These are phyloP conservation scores for Sesamia inferens DNA, from an alignment of 2,888 invertebrate species.

Conservation along the genomic window DNA sequence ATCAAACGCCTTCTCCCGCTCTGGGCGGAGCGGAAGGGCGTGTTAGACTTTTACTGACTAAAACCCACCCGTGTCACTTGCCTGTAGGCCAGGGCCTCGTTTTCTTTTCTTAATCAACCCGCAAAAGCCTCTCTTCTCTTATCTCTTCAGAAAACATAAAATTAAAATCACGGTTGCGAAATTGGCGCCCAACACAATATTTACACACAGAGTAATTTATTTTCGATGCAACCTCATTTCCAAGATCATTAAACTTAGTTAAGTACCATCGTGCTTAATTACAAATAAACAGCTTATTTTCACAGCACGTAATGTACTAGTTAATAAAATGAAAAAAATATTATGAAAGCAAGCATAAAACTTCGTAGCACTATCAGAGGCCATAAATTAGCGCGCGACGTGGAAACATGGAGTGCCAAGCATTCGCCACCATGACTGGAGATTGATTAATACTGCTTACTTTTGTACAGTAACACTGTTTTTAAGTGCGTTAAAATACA, in stretches of 20 bases:
- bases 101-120: too few species aligned
- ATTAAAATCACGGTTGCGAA: background rate
- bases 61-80: too few species aligned
- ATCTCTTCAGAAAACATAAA: background rate
- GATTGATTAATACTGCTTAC: constrained; percentile 51
- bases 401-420: constrained; percentile 59
- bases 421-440: constrained; percentile 50
- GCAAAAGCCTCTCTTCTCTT: too few species aligned
- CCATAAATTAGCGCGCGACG: constrained; percentile 51
- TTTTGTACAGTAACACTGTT: constrained; percentile 17
- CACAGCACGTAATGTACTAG: constrained; percentile 18
- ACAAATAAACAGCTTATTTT: constrained; percentile 33
- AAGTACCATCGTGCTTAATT: constrained; percentile 12
- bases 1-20: too few species aligned
- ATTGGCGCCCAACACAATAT: background rate
- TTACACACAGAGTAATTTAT: background rate
- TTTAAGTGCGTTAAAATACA: constrained; percentile 31
- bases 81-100: too few species aligned
- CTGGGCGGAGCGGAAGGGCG: too few species aligned
- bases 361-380: constrained; percentile 45
- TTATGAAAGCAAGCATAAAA: constrained; percentile 52
- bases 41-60: too few species aligned
- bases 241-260: background rate
- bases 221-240: background rate
- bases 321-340: constrained; percentile 43